A percentile compares a stretch with the other conserved stretches of the same genome.
Conservation (phyloP, 2,888 invertebrate genomes). For the Anoncus sp. region DNA sequence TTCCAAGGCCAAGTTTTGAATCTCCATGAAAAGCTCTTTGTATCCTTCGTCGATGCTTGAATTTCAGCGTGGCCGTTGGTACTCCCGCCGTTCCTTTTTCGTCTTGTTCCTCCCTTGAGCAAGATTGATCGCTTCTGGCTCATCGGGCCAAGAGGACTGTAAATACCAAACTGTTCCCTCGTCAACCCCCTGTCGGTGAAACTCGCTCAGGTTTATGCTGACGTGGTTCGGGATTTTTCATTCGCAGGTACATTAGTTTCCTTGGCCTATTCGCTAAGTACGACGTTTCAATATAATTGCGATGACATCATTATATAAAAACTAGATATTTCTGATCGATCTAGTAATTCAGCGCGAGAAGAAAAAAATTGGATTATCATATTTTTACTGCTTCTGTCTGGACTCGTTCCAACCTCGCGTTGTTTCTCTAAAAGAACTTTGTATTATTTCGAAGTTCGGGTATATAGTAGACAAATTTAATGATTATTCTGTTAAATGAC, state of each 20-base stretch:
- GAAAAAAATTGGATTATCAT: too few species aligned
- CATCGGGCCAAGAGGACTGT: constrained; percentile 11
- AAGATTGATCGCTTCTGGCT: constrained; percentile 51
- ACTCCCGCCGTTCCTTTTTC: neutral
- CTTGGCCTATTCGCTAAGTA: neutral
- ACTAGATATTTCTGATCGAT: neutral
- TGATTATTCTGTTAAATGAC: too few species aligned
- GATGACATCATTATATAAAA: neutral
- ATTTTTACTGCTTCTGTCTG: too few species aligned
- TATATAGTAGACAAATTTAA: too few species aligned
- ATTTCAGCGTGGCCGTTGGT: constrained; percentile 6
- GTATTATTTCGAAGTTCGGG: too few species aligned
- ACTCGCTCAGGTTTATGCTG: neutral
- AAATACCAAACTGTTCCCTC: constrained; percentile 22
- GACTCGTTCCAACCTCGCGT: too few species aligned
- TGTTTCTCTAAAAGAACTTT: too few species aligned
- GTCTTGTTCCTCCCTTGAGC: constrained; percentile 17
- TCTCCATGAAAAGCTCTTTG: constrained; percentile 14
- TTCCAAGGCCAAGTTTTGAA: constrained; percentile 19
- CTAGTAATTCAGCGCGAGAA: too few species aligned
- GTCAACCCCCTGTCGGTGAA: neutral
- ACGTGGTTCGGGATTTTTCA: constrained; percentile 8
- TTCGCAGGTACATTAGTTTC: neutral
- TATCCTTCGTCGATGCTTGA: constrained; percentile 4
- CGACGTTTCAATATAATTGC: neutral